A percentile compares a stretch with the other conserved stretches of the same genome.
phyloP scores from a whole-genome alignment of 2,113 vertebrate species.

The Marmota monax region DNA sequence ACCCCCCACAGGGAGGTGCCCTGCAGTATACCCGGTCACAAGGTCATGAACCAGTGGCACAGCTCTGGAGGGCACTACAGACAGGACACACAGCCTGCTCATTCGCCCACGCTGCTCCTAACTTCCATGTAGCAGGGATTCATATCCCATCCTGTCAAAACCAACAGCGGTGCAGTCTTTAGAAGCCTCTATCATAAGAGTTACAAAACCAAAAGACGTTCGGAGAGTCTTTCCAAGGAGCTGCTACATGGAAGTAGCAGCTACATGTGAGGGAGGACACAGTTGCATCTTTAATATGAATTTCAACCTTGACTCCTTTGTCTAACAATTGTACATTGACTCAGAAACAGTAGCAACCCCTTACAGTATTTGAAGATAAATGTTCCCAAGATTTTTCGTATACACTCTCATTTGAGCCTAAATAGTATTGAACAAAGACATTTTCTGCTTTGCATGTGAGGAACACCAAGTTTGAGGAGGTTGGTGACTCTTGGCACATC shows the following conservation, averaged over 20 bases:
- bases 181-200: not conserved
- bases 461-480: not conserved
- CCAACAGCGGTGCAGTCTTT: rapidly evolving
- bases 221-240: not conserved
- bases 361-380: not conserved
- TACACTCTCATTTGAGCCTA: not conserved
- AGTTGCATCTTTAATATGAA: not conserved
- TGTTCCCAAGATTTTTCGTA: not conserved
- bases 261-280: not conserved
- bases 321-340: not conserved
- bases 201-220: not conserved
- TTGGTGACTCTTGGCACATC: not conserved
- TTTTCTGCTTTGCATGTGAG: not conserved
- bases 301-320: not conserved
- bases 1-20: not conserved
- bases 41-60: not conserved
- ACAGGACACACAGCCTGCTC: not conserved
- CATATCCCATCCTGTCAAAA: not conserved
- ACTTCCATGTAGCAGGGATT: not conserved
- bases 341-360: not conserved
- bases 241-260: not conserved
- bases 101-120: not conserved
- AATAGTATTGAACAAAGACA: not conserved
- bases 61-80: rapidly evolving
- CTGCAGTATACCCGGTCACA: not conserved